phyloP scores from a whole-genome alignment of 2,797 vertebrate genomes.

The Notamacropus eugenii region DNA sequence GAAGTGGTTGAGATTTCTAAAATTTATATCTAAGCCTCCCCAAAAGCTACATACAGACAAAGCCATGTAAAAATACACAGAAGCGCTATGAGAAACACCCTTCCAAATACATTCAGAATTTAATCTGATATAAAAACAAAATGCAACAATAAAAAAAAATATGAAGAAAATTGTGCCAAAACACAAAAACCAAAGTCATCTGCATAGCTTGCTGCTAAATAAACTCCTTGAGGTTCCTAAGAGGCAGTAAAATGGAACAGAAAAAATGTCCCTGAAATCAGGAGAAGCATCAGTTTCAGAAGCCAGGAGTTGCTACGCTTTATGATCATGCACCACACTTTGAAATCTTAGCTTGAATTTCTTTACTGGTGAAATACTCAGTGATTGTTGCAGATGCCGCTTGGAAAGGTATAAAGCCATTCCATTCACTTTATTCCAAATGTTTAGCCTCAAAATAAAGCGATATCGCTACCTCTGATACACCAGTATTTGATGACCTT shows the following conservation, averaged over 20 bases:
- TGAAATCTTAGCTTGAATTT: not conserved
- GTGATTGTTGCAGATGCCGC: fast-evolving
- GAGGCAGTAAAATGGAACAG: not conserved
- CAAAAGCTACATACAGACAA: too few species aligned
- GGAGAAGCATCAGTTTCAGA: not conserved
- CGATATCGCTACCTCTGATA: not conserved
- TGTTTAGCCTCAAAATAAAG: not conserved
- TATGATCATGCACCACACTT: not conserved
- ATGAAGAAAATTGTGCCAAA: not conserved
- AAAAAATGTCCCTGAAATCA: not conserved
- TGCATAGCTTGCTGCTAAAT: not conserved
- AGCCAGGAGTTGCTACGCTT: not conserved
- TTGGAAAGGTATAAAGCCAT: not conserved
- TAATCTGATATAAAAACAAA: not conserved
- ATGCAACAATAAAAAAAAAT: not conserved
- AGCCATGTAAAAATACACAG: too few species aligned
- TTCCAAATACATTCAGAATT: too few species aligned
- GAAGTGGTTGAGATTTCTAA: too few species aligned
- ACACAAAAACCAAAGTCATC: not conserved
- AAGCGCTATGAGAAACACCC: too few species aligned
- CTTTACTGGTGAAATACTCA: constrained; percentile 17
- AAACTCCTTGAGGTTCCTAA: not conserved
- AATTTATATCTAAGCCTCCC: too few species aligned
- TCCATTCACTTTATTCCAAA: not conserved
- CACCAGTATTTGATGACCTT: not conserved